Evolutionary conservation across 2,888 invertebrate genomes (phyloP), one percentile per base, ranked within the genome.

Genomic region (Sarcophaga carnaria): DNA sequence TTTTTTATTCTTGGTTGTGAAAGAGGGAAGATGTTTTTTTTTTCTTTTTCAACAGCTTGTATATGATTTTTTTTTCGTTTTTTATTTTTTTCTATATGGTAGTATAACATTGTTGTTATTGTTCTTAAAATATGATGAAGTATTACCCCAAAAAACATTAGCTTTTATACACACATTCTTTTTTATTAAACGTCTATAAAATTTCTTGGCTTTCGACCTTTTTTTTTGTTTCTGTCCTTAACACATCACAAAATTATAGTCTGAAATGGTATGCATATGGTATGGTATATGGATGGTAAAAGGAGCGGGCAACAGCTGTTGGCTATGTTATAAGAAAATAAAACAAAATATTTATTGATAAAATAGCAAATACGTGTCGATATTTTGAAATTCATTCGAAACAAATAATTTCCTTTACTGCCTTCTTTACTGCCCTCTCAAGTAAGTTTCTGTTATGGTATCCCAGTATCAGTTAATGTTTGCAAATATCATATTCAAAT

Each of bases 321-420:
- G 67, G 82, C 77, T 80, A 64, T 85, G 80, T 82, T 77, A 85
- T 82, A 87, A 81, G 66, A 78, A 91, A 91, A 77, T 63, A 80
- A 63, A 77, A 76, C 70, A 75, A 87, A 87, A 87, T 84, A 87
- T 84, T 87, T 87, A 87, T 87, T 87, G 87, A 84, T 91, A 90
- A 92, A 92, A 92, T 92, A 90, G 92, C 90, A 89, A 92, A 92
- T 92, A 92, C 92, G 92, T 92, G 92, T 92, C 92, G 92, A 92
- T 91, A 90, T 92, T 72, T 83, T 37, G 25, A 83, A 83, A 20
- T 72, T 78, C 78, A 78, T 83, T 88, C 90, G 90, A 92, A 91
- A 90, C 92, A 91, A 92, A 92, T 91, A 92, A 91, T 92, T 92
- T 92, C 91, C 37, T 37, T 54, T 54, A 54, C 90, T 90, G 89